Base-by-base conservation (phyloP, 2,113 vertebrate genomes). In the Paracanthobrama guichenoti region DNA sequence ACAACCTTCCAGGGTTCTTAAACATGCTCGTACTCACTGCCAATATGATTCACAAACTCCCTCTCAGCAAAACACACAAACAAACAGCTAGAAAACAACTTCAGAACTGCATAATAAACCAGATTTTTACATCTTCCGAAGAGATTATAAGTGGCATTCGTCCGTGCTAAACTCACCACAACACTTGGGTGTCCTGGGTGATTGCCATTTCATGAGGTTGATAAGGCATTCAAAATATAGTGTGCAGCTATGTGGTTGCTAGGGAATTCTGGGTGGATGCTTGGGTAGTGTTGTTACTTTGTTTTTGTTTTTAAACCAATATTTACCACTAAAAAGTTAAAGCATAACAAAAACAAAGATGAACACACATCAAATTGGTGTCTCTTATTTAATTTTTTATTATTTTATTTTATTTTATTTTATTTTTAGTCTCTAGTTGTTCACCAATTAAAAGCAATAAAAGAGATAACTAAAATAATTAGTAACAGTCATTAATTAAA, bases 1-100 rank as follows among this genome's bases (percentile, higher is more conserved):
- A 77, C 81, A 78, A n/a, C 83, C 79, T 86, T 76, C 71, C 80
- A 78, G 90, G 82, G 78, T 83, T 88, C 90, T 85, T 60, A 89
- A 81, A 84, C 75, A 82, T 82, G 6, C 39, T 16, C 35, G n/a
- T n/a, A 59, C 16, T 84, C 60, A 35, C 64, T 35, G 64, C 75
- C 39, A n/a, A 11, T 24, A 28, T 13, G 22, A 39, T 44, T 72
- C 39, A 44, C 4, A 72, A 72, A 72, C 57, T 79, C 57, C n/a
- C 39, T 31, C 71, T 46, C 71, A 39, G 42, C 24, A 73, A 66
- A 42, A 75, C 55, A 76, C 72, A 83, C 73, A 78, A 28, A 59
- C 75, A 39, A 53, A 69, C 72, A 81, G 16, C 48, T 16, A n/a
- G 9, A 44, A 24, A 76, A 55, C 5, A 28, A 79, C 59, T 64